Conservation (phyloP, 2,113 vertebrate species). For the Glaucomys volans region DNA sequence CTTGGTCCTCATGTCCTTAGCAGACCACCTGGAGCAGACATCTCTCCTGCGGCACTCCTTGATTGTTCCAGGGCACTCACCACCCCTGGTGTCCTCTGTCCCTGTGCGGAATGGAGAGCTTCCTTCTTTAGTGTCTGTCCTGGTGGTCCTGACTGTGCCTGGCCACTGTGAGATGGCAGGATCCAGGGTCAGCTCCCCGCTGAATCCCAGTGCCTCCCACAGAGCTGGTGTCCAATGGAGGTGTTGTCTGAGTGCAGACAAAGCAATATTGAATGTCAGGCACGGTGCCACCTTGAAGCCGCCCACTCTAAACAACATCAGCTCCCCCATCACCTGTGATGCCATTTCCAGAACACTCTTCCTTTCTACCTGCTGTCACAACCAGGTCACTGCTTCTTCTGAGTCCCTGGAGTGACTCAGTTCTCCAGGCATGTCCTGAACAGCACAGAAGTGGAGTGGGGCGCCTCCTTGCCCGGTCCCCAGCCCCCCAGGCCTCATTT, state of each 20-base stretch:
- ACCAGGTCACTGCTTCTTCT: background rate
- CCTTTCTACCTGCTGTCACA: background rate
- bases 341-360: background rate
- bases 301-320: background rate
- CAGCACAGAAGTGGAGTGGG: background rate
- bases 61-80: background rate
- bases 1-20: background rate
- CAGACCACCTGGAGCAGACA: background rate
- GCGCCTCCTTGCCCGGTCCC: fast-evolving
- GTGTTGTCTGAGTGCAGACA: background rate
- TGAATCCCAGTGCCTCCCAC: background rate
- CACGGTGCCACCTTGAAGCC: background rate
- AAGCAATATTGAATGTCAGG: background rate
- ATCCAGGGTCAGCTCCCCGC: background rate
- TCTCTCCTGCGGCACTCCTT: background rate
- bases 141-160: background rate
- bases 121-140: background rate
- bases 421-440: background rate
- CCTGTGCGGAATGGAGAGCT: background rate
- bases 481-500: background rate
- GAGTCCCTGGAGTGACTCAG: background rate
- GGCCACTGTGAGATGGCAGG: background rate
- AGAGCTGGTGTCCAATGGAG: background rate
- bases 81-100: background rate
- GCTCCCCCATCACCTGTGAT: background rate